These are phyloP conservation scores for Brenthis hecate DNA, from an alignment of 2,888 invertebrate species.

Conservation along the genomic window DNA sequence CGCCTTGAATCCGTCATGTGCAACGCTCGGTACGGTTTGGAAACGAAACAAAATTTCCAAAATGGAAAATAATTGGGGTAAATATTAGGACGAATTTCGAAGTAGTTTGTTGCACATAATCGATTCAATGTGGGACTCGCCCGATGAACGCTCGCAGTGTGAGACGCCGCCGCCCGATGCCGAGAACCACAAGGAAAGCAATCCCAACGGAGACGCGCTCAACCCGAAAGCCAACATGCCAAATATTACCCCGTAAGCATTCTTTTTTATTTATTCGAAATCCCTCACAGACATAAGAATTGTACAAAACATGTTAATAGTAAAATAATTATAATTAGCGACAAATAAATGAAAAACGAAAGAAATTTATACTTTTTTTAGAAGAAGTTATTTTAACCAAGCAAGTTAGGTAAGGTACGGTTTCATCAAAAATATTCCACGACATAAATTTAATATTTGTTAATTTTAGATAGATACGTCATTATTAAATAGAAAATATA, in stretches of 20 bases:
- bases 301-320: neutral
- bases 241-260: conserved; percentile 84
- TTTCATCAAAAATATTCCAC: neutral
- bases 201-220: conserved; percentile 67
- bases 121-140: conserved; percentile 84
- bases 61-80: conserved; percentile 61
- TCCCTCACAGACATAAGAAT: neutral
- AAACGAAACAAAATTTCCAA: conserved; percentile 53
- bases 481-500: neutral
- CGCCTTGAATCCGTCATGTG: conserved; percentile 84
- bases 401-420: neutral
- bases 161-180: conserved; percentile 68
- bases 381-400: neutral
- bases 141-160: conserved; percentile 82
- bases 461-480: neutral
- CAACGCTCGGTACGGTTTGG: conserved; percentile 68
- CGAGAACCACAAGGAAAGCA: conserved; percentile 61
- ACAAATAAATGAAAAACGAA: too few relatives aligned
- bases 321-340: neutral
- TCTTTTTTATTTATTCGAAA: neutral
- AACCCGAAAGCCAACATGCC: conserved; percentile 79
- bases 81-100: conserved; percentile 79
- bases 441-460: neutral
- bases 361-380: too few relatives aligned
- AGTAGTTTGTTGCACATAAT: conserved; percentile 84